phyloP scores from a whole-genome alignment of 2,797 vertebrate species.

The Alfaro cultratus region DNA sequence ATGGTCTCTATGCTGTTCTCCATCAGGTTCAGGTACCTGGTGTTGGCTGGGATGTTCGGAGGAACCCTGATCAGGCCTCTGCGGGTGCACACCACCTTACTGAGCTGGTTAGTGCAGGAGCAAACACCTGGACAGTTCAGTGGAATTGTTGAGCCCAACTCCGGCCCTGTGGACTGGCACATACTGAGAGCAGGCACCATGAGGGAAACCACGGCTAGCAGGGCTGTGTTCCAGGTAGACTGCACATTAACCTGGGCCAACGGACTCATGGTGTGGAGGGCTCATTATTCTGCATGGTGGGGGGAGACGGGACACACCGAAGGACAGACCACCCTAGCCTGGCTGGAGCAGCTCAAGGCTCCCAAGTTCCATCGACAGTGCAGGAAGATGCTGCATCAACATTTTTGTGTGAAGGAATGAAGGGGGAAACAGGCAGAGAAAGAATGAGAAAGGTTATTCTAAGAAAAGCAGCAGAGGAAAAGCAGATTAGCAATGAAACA shows the following conservation, averaged over 20 bases:
- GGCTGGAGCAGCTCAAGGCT: slow-evolving; percentile 89
- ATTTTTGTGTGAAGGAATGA: slow-evolving; percentile 52
- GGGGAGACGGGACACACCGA: slow-evolving; percentile 85
- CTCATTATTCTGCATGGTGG: slow-evolving; percentile 97
- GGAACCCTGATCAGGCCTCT: slow-evolving; percentile 91
- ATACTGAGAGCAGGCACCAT: slow-evolving; percentile 90
- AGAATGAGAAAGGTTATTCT: slow-evolving; percentile 62
- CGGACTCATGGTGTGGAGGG: slow-evolving; percentile 99
- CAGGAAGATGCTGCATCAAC: slow-evolving; percentile 76
- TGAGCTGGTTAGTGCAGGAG: slow-evolving; percentile 96
- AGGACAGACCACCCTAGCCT: slow-evolving; percentile 89
- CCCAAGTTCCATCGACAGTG: slow-evolving; percentile 90
- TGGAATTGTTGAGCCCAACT: slow-evolving; percentile 83
- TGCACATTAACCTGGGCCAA: slow-evolving; percentile 97
- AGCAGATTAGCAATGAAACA: slow-evolving; percentile 61
- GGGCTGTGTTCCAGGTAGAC: slow-evolving; percentile 93
- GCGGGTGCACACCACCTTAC: slow-evolving; percentile 97
- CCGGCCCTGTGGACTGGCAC: slow-evolving; percentile 84
- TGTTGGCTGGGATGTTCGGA: slow-evolving; percentile 92
- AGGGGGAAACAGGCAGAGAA: slow-evolving; percentile 35
- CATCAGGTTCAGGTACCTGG: slow-evolving; percentile 96
- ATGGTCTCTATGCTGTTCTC: slow-evolving; percentile 98
- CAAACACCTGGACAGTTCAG: slow-evolving; percentile 95
- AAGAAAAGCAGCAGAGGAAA: slow-evolving; percentile 53
- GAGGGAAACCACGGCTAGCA: slow-evolving; percentile 92